Conservation (phyloP, 1,140 invertebrate species). For the Lepidurus packardi region DNA sequence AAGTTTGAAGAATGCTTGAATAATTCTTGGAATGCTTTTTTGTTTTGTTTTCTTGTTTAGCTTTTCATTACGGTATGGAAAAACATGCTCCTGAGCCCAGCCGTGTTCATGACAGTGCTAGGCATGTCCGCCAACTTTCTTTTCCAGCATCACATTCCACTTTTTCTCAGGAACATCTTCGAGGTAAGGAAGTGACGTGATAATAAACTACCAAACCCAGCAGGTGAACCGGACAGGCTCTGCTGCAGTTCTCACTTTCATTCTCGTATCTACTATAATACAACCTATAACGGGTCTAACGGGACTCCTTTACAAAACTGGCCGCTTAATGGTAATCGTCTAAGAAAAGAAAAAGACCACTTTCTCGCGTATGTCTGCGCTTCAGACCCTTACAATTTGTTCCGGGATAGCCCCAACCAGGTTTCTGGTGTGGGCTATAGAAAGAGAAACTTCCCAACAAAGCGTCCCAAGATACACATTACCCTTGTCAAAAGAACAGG, state of each 20-base stretch:
- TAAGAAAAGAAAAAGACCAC: too few species aligned
- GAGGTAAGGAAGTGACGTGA: conserved; percentile 38
- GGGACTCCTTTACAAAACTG: too few species aligned
- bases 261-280: neutral
- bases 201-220: neutral
- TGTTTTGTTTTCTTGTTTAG: neutral
- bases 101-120: conserved; percentile 50
- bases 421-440: too few species aligned
- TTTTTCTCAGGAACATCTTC: conserved; percentile 45
- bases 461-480: too few species aligned
- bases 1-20: conserved; percentile 23
- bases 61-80: conserved; percentile 38
- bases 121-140: conserved; percentile 50
- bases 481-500: too few species aligned
- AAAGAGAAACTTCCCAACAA: too few species aligned
- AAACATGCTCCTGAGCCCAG: conserved; percentile 49
- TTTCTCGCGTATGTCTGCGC: too few species aligned
- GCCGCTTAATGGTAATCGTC: too few species aligned
- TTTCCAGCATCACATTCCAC: conserved; percentile 46
- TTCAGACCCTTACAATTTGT: too few species aligned
- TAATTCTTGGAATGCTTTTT: too few species aligned
- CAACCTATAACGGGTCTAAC: too few species aligned
- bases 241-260: neutral
- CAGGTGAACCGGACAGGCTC: neutral
- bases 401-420: too few species aligned